Base-by-base conservation (phyloP, 2,888 invertebrate species). In the Ashinkailepas kermadecensis region DNA sequence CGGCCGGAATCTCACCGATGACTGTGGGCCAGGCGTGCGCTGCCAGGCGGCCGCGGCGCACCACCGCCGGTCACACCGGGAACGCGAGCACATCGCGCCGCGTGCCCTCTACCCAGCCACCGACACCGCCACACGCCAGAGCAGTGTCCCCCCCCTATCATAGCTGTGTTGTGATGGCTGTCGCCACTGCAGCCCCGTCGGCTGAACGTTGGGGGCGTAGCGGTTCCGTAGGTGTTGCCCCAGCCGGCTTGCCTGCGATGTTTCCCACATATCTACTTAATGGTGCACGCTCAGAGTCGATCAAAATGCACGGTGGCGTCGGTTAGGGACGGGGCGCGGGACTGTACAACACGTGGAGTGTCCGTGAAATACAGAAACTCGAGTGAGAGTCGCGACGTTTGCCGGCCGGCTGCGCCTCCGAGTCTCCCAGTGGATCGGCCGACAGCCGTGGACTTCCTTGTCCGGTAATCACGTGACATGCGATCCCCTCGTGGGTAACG, bases 281-380 rank as follows among this genome's bases (percentile, higher is more conserved):
- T 4, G 23, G 23, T 23, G 11, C 23, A 10, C 23, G 65, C 11
- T 23, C 23, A 23, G 70, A 15, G 39, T 15, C 70, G 70, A 39
- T 70, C 39, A 25, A 70, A 70, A 67, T 39, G 13, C 39, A 13
- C 12, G 15, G 70, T 39, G 15, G 15, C 15, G 39, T 12, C 15
- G 12, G 39, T 23, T 25, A 15, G 9, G n/a, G 65, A n/a, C 9
- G 65, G 9, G 9, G 18, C 11, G 25, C n/a, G 11, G 11, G 23
- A 25, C 70, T 39, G 70, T 70, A 70, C 70, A 70, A 70, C 70
- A 39, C 70, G 70, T 70, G 70, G 25, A 3, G 39, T 70, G 70
- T 70, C 70, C 23, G 10, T 23, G 70, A 70, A 70, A 70, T 70
- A 70, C 39, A 70, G 70, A 70, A 13, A 70, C 25, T 39, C 23